Base-by-base conservation (phyloP, 2,797 vertebrate genomes). In the Dermochelys coriacea region DNA sequence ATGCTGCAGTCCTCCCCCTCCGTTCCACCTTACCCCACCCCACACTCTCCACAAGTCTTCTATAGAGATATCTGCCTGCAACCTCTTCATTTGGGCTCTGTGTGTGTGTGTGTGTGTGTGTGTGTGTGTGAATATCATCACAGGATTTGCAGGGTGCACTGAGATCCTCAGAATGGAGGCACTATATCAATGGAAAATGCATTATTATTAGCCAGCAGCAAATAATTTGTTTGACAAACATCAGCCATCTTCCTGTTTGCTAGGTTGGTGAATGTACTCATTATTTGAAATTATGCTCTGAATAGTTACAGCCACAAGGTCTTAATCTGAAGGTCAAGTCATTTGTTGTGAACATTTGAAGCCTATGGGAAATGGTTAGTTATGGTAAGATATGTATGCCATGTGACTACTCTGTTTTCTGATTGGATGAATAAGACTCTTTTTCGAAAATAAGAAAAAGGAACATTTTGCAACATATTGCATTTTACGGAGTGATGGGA, bases 401-500 rank as follows among this genome's bases (percentile, higher is more conserved):
- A 95, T 12, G 2, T 83, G 84, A 85, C 82, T 37, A 52, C 34
- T 47, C 37, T 47, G 52, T 87, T 94, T 93, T 87, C 87, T 91
- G 55, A 88, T 93, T 93, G 93, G 91, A 95, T 82, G 93, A 93
- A 94, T 88, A 95, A 80, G 85, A 93, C 82, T 31, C 86, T 85
- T 49, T 74, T 88, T 95, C 88, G 82, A 25, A 71, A 71, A 41
- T 41, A 41, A 25, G 34, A 71, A 34, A 71, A 71, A 88, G 89
- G 2, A 88, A 31, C 37, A 85, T 55, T 87, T 68, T 88, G 83
- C 23, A 93, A 80, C 41, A 51, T 16, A 74, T 93, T 95, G 85
- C 12, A 47, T 54, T 75, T 91, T 84, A 80, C 50, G n/a, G 74
- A 94, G 27, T 79, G 37, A 92, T 78, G 49, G 80, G 54, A 96